phyloP scores from a whole-genome alignment of 2,113 vertebrate species.

The Sinocyclocheilus maitianheensis region DNA sequence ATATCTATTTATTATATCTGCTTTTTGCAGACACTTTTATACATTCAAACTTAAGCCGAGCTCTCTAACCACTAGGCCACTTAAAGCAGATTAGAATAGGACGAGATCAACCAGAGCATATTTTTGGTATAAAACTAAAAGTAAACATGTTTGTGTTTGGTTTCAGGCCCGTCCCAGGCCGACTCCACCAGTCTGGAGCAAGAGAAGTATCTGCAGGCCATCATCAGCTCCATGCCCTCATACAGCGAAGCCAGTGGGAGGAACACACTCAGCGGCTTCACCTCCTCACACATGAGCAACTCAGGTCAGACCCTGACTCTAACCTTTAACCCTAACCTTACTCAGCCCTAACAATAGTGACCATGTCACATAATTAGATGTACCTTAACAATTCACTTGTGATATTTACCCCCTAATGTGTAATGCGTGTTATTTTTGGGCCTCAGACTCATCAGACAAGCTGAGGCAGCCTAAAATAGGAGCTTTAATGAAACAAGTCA shows the following conservation, averaged over 20 bases:
- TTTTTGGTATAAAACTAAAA: background rate
- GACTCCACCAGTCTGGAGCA: conserved; percentile 95
- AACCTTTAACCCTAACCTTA: too few species aligned
- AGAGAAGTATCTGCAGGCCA: conserved; percentile 95
- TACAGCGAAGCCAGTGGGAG: conserved; percentile 83
- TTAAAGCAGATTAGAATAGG: background rate
- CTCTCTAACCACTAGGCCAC: background rate
- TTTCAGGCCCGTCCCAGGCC: conserved; percentile 85
- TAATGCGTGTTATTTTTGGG: conserved; percentile 21
- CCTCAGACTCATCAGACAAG: conserved; percentile 86
- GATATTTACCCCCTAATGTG: background rate
- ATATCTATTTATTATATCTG: too few species aligned
- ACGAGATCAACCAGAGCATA: background rate
- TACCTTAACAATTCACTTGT: background rate
- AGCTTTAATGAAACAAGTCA: conserved; percentile 91
- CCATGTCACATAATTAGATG: background rate
- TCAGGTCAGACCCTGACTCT: conserved; percentile 74
- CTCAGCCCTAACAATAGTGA: background rate
- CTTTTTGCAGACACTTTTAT: too few species aligned
- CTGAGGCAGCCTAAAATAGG: conserved; percentile 86
- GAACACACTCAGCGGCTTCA: conserved; percentile 93
- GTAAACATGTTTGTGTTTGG: conserved; percentile 1
- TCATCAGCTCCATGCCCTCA: conserved; percentile 93
- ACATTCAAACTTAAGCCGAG: background rate
- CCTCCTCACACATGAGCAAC: conserved; percentile 84